Evolutionary conservation across 2,888 invertebrate species (phyloP), one percentile per base, ranked within the genome.

Genomic region (Camponotus fellah): DNA sequence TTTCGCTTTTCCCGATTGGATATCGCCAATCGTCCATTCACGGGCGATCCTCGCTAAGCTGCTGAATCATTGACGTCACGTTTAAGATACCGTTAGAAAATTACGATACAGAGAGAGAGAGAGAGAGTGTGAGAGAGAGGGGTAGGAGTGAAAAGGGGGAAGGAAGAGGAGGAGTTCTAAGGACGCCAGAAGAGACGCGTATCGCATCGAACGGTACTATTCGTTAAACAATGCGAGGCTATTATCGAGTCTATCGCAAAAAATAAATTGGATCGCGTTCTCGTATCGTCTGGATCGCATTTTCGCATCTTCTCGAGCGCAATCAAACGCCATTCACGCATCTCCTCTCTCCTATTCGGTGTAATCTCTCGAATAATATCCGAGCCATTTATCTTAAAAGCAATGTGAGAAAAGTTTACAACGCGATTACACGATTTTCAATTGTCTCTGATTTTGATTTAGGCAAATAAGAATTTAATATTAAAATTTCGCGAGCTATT

Each of bases 301-400:
- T 64, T 75, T 46, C 49, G 53, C 53, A 12, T 37, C 21, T 76
- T 34, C 17, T 65, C 75, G 21, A 64, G 49, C 37, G 53, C 76
- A 65, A 76, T 76, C 76, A 37, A 37, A 14, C 53, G 26, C 58
- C 65, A 53, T 76, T 76, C 64, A 64, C 49, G 65, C 65, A 17
- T 65, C 21, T 40, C 26, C 40, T 72, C 72, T 34, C 37, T 49
- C 26, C 43, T 32, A 14, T 74, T 26, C 60, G 74, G 43, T 32
- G 43, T 74, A 74, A 74, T 74, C 60, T 60, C 43, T 60, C 66
- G 53, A 65, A 65, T 76, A 76, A 76, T 53, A 76, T 65, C 75
- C 46, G 34, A 37, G 21, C 17, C n/a, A 14, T 76, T 64, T 21
- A 64, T 49, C 65, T 26, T 49, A 17, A 17, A 9, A 17, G 40